phyloP scores from a whole-genome alignment of 1,140 invertebrate genomes.

The Bombus ignitus region DNA sequence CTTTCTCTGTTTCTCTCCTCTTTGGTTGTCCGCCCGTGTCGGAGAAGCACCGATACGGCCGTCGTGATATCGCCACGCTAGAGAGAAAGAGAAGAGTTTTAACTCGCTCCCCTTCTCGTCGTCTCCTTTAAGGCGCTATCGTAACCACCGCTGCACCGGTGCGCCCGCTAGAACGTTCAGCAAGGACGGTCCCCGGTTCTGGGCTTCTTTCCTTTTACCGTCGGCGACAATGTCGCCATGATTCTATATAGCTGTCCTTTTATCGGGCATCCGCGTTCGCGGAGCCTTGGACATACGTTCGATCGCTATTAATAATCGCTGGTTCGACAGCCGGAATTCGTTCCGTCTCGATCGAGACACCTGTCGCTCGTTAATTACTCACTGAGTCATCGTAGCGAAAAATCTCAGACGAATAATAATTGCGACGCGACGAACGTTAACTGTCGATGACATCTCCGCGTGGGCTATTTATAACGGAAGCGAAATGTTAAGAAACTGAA shows the following conservation, averaged over 20 bases:
- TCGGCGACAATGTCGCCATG: background rate
- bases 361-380: conserved; percentile 1
- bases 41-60: conserved; percentile 41
- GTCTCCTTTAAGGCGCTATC: conserved; percentile 16
- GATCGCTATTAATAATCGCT: conserved; percentile 10
- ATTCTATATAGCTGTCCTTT: background rate
- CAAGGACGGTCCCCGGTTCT: background rate
- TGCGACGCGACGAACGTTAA: background rate
- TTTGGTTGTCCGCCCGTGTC: background rate
- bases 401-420: background rate
- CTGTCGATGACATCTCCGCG: background rate
- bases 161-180: conserved; percentile 3
- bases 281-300: background rate
- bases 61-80: conserved; percentile 22
- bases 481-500: background rate
- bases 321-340: conserved; percentile 4
- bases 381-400: background rate
- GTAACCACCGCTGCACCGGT: background rate
- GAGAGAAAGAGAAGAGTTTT: conserved; percentile 25
- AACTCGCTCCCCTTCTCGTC: conserved; percentile 8
- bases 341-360: background rate
- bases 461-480: no score
- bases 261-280: conserved; percentile 1
- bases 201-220: conserved; percentile 23
- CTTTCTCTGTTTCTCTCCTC: background rate